Conservation (phyloP, 2,888 invertebrate species). For the Euplexia lucipara region DNA sequence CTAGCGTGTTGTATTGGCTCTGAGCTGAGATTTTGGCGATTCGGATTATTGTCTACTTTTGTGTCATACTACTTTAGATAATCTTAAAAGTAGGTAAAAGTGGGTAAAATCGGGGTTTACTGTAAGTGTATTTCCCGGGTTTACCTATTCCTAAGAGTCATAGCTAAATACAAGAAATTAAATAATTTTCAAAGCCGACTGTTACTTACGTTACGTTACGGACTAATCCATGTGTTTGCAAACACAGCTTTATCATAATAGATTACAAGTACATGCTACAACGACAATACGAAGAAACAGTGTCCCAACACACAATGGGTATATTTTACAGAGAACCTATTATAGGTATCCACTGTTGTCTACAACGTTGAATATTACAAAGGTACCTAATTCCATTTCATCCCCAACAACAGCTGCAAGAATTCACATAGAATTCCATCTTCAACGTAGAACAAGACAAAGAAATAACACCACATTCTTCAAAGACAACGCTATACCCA, state of each 20-base stretch:
- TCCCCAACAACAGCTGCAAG: not conserved
- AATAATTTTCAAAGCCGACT: too few species aligned
- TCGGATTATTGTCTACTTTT: not conserved
- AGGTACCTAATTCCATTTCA: not conserved
- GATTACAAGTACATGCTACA: not conserved
- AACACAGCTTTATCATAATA: too few species aligned
- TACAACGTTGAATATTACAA: not conserved
- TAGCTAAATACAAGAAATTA: too few species aligned
- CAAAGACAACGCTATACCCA: slow-evolving; percentile 1
- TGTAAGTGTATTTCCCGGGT: too few species aligned
- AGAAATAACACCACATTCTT: slow-evolving; percentile 9
- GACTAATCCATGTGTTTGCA: too few species aligned
- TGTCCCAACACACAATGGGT: too few species aligned
- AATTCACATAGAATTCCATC: slow-evolving; percentile 10
- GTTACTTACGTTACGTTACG: too few species aligned
- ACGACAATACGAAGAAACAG: too few species aligned
- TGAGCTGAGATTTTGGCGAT: not conserved
- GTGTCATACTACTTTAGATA: too few species aligned
- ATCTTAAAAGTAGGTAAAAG: too few species aligned
- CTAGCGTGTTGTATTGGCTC: not conserved
- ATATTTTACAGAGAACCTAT: not conserved
- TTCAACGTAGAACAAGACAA: slow-evolving; percentile 5
- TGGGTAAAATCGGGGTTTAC: too few species aligned
- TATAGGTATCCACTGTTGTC: not conserved
- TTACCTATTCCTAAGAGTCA: too few species aligned